Evolutionary conservation across 2,888 invertebrate genomes (phyloP).

Genomic region (Cistogaster globosa): DNA sequence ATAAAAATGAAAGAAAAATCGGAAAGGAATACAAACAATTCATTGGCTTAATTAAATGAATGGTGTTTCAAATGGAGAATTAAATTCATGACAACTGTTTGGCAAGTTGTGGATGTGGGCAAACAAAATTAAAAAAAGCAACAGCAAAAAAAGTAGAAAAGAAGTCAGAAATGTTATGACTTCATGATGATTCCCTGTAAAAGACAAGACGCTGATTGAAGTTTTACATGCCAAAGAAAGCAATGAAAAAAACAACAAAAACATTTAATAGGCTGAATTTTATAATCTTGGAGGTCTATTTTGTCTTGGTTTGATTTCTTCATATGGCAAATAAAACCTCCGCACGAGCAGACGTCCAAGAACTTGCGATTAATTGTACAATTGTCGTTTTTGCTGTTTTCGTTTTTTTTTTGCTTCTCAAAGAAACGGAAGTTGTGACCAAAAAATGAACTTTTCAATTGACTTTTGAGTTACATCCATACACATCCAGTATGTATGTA

Average conservation of each 20-base stretch:
- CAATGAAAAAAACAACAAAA: background rate
- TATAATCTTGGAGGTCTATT: slow-evolving; percentile 53
- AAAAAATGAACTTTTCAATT: slow-evolving; percentile 78
- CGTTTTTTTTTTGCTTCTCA: slow-evolving; percentile 17
- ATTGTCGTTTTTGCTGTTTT: slow-evolving; percentile 70
- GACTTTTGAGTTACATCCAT: slow-evolving; percentile 53
- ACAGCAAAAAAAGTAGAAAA: slow-evolving; percentile 17
- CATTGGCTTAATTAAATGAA: slow-evolving; percentile 82
- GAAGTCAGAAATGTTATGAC: slow-evolving; percentile 64
- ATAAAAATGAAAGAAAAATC: slow-evolving; percentile 2
- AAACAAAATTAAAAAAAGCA: slow-evolving; percentile 12
- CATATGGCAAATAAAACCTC: slow-evolving; percentile 26
- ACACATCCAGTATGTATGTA: too few relatives aligned
- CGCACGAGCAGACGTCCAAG: slow-evolving; percentile 23
- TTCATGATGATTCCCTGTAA: slow-evolving; percentile 65
- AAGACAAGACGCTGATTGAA: slow-evolving; percentile 73
- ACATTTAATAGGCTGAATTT: slow-evolving; percentile 9
- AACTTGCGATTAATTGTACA: slow-evolving; percentile 76
- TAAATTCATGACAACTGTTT: slow-evolving; percentile 76
- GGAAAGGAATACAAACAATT: slow-evolving; percentile 72
- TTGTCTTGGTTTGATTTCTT: slow-evolving; percentile 54
- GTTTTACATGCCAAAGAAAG: slow-evolving; percentile 62
- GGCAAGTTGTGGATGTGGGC: slow-evolving; percentile 55
- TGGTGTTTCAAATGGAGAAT: slow-evolving; percentile 81
- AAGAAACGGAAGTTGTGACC: slow-evolving; percentile 76